Evolutionary conservation across 2,113 vertebrate species (phyloP).

Genomic region (Colaptes auratus): DNA sequence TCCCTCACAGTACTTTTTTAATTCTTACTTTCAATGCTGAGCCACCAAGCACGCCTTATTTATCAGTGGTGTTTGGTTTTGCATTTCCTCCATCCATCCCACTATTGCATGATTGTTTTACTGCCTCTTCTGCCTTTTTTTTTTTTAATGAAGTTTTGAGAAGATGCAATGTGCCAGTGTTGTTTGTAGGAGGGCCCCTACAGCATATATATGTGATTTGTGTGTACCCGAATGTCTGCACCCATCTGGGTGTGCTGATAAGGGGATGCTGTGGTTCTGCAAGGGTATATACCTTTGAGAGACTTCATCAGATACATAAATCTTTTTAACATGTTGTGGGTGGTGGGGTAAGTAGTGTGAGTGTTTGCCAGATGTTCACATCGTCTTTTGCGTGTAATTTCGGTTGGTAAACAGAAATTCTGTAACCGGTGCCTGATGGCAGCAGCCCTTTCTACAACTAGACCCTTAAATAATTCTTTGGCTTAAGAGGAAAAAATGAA

Average conservation of each 20-base stretch:
- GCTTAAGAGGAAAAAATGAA: conserved; percentile 22
- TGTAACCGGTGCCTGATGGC: conserved; percentile 33
- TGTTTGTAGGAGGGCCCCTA: not conserved
- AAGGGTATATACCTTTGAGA: conserved; percentile 49
- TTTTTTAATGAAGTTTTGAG: not conserved
- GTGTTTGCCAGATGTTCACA: conserved; percentile 68
- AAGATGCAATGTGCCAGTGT: not conserved
- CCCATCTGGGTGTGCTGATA: conserved; percentile 49
- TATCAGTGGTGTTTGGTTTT: not conserved
- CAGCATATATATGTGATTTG: not conserved
- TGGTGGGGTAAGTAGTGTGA: conserved; percentile 49
- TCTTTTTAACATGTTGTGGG: conserved; percentile 61
- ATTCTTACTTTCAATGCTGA: not conserved
- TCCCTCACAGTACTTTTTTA: not conserved
- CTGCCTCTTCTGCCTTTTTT: not conserved
- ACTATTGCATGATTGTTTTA: not conserved
- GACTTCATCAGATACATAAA: conserved; percentile 36
- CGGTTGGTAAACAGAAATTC: conserved; percentile 72
- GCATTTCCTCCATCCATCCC: not conserved
- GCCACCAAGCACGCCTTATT: rapidly evolving
- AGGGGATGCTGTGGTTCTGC: not conserved
- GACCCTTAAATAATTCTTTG: conserved; percentile 34
- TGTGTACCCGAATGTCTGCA: not conserved
- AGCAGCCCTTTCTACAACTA: conserved; percentile 45
- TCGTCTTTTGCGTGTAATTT: conserved; percentile 66